Conservation (phyloP, 2,797 vertebrate genomes). For the Anableps anableps region DNA sequence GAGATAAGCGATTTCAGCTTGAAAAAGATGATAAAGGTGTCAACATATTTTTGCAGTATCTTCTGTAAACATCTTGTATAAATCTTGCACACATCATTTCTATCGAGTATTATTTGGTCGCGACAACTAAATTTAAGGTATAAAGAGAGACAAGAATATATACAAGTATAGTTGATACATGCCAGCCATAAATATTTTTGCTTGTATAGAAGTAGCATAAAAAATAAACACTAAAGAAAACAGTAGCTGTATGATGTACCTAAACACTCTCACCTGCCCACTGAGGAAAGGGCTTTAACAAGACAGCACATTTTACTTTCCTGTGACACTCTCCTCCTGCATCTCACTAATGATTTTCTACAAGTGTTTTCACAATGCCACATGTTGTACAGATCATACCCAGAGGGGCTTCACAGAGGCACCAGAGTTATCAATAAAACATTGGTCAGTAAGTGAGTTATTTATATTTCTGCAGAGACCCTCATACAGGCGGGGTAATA, state of each 20-base stretch:
- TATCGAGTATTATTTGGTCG: not conserved
- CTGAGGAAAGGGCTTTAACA: conserved; percentile 25
- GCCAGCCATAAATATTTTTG: not conserved
- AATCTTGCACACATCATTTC: not conserved
- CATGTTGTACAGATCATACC: conserved; percentile 28
- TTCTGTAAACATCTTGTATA: not conserved
- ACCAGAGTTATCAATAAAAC: conserved; percentile 49
- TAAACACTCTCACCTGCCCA: conserved; percentile 6
- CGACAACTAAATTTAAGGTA: not conserved
- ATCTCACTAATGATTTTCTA: conserved; percentile 41
- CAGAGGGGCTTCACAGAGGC: conserved; percentile 26
- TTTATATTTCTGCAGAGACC: conserved; percentile 54
- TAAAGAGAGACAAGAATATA: not conserved
- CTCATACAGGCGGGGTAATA: conserved; percentile 36
- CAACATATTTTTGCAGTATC: not conserved
- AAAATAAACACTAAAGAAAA: conserved; percentile 7
- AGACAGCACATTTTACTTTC: conserved; percentile 31
- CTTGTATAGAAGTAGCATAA: not conserved
- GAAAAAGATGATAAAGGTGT: not conserved
- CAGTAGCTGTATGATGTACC: conserved; percentile 3
- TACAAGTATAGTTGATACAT: not conserved
- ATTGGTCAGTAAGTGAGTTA: conserved; percentile 50
- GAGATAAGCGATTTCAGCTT: not conserved
- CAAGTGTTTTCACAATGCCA: conserved; percentile 28
- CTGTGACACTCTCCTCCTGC: conserved; percentile 54